phyloP scores from a whole-genome alignment of 2,888 invertebrate species.

The Himalopsyche japonica region DNA sequence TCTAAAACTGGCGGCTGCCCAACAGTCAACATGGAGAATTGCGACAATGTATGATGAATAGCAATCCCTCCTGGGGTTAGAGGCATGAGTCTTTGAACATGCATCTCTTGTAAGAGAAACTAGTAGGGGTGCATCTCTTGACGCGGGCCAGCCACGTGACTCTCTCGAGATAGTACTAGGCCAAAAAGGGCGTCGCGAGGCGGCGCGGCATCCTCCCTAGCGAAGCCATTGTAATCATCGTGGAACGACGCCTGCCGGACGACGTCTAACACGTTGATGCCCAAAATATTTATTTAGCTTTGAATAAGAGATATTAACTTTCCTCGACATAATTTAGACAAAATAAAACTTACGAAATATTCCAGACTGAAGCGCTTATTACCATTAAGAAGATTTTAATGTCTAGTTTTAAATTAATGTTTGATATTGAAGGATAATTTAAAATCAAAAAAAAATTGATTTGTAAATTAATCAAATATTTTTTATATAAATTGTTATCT shows the following conservation, averaged over 20 bases:
- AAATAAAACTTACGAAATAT: too few relatives aligned
- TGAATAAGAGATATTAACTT: too few relatives aligned
- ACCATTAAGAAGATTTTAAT: too few relatives aligned
- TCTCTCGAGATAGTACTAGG: background rate
- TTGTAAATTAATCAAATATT: too few relatives aligned
- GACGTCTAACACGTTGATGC: slow-evolving; percentile 10
- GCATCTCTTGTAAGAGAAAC: background rate
- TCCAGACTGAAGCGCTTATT: too few relatives aligned
- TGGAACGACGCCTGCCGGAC: slow-evolving; percentile 3
- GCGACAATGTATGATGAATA: background rate
- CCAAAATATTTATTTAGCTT: background rate
- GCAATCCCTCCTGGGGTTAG: background rate
- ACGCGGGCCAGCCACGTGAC: slow-evolving; percentile 2
- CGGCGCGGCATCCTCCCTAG: slow-evolving; percentile 1
- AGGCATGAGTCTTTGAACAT: background rate
- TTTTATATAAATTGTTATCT: too few relatives aligned
- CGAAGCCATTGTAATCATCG: slow-evolving; percentile 25
- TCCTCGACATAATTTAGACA: too few relatives aligned
- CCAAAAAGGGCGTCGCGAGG: background rate
- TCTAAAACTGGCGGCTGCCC: background rate
- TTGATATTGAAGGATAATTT: too few relatives aligned
- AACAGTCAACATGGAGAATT: background rate
- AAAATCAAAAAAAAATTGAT: too few relatives aligned
- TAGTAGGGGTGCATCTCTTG: background rate
- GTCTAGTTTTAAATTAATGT: too few relatives aligned